phyloP scores from a whole-genome alignment of 2,888 invertebrate species.

The Clostera curtula region DNA sequence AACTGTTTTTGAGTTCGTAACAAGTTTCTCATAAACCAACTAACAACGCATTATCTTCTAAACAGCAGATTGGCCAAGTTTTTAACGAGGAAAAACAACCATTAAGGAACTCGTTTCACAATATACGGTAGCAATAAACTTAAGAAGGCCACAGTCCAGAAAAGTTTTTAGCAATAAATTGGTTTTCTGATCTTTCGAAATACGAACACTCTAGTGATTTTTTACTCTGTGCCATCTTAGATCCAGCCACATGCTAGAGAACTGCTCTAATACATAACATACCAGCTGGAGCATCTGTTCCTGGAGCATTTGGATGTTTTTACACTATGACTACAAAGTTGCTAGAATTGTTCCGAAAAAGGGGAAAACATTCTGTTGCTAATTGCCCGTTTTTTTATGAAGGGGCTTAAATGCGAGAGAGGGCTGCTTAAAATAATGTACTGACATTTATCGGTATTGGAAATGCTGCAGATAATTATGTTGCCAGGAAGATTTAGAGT shows the following conservation, averaged over 20 bases:
- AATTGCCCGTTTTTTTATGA: slow-evolving; percentile 43
- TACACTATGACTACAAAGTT: slow-evolving; percentile 5
- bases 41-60: slow-evolving; percentile 17
- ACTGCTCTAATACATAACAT: slow-evolving; percentile 5
- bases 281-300: slow-evolving; percentile 6
- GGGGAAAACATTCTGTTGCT: slow-evolving; percentile 25
- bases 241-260: slow-evolving; percentile 10
- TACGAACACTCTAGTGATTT: too few species aligned
- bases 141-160: too few species aligned
- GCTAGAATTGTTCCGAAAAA: neutral
- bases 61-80: slow-evolving; percentile 28
- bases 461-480: slow-evolving; percentile 4
- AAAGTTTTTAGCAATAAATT: too few species aligned
- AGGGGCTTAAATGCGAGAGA: slow-evolving; percentile 26
- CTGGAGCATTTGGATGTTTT: slow-evolving; percentile 3
- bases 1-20: slow-evolving; percentile 12
- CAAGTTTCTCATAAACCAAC: slow-evolving; percentile 14
- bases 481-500: neutral
- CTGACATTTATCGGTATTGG: slow-evolving; percentile 24
- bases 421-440: slow-evolving; percentile 27
- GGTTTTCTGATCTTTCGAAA: too few species aligned
- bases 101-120: slow-evolving; percentile 16
- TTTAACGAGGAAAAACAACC: slow-evolving; percentile 26
- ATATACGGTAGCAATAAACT: slow-evolving; percentile 6
- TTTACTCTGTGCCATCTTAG: too few species aligned